A percentile compares a stretch with the other conserved stretches of the same genome.
These are phyloP conservation scores for Hypothenemus hampei DNA, from an alignment of 1,140 invertebrate genomes.

Conservation along the genomic window DNA sequence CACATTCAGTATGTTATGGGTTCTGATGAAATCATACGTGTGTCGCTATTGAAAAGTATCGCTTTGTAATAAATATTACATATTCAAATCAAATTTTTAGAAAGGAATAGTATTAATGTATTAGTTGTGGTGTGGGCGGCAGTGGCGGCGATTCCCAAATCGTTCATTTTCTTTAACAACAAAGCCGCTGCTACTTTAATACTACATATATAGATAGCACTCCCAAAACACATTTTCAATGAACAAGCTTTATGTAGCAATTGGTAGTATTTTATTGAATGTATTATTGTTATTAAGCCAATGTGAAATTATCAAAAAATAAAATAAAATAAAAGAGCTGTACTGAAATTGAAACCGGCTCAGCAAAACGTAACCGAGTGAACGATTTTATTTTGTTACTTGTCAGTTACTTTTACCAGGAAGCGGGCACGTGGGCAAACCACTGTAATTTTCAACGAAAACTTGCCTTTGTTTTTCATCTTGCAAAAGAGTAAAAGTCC, in stretches of 20 bases:
- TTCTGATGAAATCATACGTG: neutral
- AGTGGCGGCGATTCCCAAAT: too few species aligned
- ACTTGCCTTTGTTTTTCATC: constrained; percentile 24
- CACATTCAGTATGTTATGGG: too few species aligned
- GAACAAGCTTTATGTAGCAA: constrained; percentile 26
- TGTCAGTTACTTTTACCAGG: constrained; percentile 24
- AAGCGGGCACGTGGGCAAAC: constrained; percentile 23
- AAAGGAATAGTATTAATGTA: constrained; percentile 3
- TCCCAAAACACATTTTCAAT: too few species aligned
- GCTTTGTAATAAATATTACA: constrained; percentile 1
- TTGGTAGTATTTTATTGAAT: constrained; percentile 26
- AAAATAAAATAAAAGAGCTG: constrained; percentile 17
- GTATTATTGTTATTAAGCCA: constrained; percentile 16
- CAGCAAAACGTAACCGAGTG: constrained; percentile 14
- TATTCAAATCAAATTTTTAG: neutral
- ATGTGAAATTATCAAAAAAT: too few species aligned
- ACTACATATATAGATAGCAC: too few species aligned
- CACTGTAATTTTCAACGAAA: constrained; percentile 17
- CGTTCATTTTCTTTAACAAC: too few species aligned
- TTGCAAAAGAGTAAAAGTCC: constrained; percentile 18
- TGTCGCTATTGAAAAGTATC: neutral
- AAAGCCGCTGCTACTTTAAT: too few species aligned
- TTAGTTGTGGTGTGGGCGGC: too few species aligned
- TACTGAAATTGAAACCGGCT: constrained; percentile 21
- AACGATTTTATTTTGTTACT: constrained; percentile 2